These are phyloP conservation scores for Schizaphis graminum DNA, from an alignment of 2,888 invertebrate genomes.

Conservation along the genomic window DNA sequence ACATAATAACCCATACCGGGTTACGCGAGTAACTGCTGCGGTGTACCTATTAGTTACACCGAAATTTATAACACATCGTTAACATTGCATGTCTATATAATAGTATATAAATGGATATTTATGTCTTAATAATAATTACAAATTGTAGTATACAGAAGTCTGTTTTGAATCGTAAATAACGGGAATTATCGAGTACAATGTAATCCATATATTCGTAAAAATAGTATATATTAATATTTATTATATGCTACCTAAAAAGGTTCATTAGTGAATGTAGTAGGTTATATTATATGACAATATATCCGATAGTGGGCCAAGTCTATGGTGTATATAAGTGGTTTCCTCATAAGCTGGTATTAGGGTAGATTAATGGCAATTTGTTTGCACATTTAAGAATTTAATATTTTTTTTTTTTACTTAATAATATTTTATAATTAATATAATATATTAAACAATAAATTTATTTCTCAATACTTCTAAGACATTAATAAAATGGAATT, in stretches of 20 bases:
- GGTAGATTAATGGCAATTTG: neutral
- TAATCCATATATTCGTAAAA: neutral
- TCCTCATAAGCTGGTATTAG: neutral
- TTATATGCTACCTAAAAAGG: neutral
- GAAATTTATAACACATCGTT: slow-evolving; percentile 12
- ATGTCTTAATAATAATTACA: slow-evolving; percentile 21
- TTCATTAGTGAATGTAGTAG: neutral
- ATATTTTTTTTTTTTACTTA: neutral
- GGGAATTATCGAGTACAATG: neutral
- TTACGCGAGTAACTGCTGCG: neutral
- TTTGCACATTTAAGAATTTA: neutral
- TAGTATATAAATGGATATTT: neutral
- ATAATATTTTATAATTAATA: neutral
- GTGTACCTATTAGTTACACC: neutral
- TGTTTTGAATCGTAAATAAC: neutral
- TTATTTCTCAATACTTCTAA: neutral
- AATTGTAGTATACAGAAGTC: neutral
- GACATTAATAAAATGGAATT: neutral
- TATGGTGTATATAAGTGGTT: neutral
- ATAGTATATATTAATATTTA: neutral
- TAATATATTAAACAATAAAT: neutral
- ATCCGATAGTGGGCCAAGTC: neutral
- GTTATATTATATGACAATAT: neutral
- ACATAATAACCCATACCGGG: neutral
- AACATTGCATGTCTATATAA: neutral